A percentile compares a stretch with the other conserved stretches of the same genome.
phyloP scores from a whole-genome alignment of 2,113 vertebrate species.

The Chloebia gouldiae region DNA sequence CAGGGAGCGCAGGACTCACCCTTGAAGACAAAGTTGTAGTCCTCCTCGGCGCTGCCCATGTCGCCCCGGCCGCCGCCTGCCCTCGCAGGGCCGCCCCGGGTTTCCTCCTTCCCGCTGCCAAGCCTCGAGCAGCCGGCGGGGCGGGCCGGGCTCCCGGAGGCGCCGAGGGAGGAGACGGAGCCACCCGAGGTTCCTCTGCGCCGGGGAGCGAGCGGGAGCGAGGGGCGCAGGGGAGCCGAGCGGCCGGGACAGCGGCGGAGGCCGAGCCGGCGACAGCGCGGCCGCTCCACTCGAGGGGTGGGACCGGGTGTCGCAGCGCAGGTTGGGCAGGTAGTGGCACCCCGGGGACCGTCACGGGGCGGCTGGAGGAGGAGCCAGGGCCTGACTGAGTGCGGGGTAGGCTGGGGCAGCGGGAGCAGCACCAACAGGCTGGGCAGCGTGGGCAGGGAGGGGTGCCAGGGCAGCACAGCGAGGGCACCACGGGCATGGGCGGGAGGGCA shows the following conservation, averaged over 20 bases:
- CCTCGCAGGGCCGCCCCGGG: neutral
- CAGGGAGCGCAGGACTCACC: constrained; percentile 71
- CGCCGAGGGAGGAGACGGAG: neutral
- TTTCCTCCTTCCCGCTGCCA: constrained; percentile 16
- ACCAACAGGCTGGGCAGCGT: rapidly evolving
- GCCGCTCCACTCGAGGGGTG: constrained; percentile 34
- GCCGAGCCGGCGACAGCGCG: neutral
- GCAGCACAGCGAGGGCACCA: neutral
- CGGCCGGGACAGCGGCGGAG: neutral
- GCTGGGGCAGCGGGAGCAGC: neutral
- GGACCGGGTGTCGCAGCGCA: constrained; percentile 22
- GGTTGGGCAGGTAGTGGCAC: constrained; percentile 59
- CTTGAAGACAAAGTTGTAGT: constrained; percentile 97
- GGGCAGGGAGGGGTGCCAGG: neutral
- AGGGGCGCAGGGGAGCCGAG: rapidly evolving
- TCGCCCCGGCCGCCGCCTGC: neutral
- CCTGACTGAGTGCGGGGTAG: neutral
- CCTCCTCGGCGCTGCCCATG: constrained; percentile 83
- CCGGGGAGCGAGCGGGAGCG: neutral
- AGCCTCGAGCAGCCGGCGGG: neutral
- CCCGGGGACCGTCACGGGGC: constrained; percentile 25
- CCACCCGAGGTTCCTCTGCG: neutral
- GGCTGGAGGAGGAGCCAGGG: constrained; percentile 4
- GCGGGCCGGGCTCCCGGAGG: neutral
- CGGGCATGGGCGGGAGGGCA: too few relatives aligned